Evolutionary conservation across 2,113 vertebrate species (phyloP).

Genomic region (Myotis lucifugus): DNA sequence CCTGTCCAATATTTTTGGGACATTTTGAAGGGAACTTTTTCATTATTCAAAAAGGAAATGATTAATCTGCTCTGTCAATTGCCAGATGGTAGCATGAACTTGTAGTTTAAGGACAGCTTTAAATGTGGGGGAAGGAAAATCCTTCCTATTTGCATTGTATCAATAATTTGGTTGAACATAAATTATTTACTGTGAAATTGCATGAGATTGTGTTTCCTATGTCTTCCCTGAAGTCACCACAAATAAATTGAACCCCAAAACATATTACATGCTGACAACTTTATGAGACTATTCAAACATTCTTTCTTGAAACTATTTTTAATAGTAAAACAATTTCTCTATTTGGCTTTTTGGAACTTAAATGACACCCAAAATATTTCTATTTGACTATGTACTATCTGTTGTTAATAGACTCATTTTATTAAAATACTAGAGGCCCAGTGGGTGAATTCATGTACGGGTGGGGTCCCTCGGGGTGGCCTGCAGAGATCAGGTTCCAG

Average conservation of each 20-base stretch:
- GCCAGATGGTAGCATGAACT: slow-evolving; percentile 51
- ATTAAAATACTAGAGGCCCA: neutral
- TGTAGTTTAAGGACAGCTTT: slow-evolving; percentile 36
- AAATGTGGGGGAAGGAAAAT: neutral
- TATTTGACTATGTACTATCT: neutral
- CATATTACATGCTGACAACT: neutral
- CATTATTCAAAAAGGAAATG: slow-evolving; percentile 65
- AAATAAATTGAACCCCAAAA: slow-evolving; percentile 7
- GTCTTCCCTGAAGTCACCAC: neutral
- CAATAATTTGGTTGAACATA: neutral
- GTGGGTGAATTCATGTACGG: too few species aligned
- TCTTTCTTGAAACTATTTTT: slow-evolving; percentile 4
- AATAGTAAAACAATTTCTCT: neutral
- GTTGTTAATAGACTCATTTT: slow-evolving; percentile 8
- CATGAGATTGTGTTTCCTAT: neutral
- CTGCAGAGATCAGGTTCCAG: too few species aligned
- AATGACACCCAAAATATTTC: neutral
- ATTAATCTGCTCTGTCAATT: slow-evolving; percentile 53
- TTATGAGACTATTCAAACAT: neutral
- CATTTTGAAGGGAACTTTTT: slow-evolving; percentile 58
- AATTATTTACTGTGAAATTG: neutral
- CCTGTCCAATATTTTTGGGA: neutral
- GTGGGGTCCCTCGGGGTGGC: too few species aligned
- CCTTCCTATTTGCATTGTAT: neutral
- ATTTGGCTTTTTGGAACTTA: slow-evolving; percentile 6